A percentile compares a stretch with the other conserved stretches of the same genome.
phyloP scores from a whole-genome alignment of 2,797 vertebrate species.

The Enteromius argenteus region DNA sequence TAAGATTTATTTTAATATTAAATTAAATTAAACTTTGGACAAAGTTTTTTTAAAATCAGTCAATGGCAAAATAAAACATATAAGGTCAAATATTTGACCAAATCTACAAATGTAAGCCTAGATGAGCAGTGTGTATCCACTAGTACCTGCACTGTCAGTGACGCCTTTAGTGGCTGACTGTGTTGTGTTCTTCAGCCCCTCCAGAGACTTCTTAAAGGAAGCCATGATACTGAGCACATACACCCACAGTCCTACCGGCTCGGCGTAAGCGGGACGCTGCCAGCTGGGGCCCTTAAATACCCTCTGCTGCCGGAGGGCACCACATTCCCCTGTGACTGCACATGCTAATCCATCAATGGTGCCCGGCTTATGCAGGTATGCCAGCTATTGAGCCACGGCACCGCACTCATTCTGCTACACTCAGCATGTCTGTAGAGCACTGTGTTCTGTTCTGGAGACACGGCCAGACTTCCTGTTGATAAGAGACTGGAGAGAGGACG shows the following conservation, averaged over 20 bases:
- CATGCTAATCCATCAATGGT: constrained; percentile 71
- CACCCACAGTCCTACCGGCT: constrained; percentile 48
- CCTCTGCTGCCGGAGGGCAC: constrained; percentile 58
- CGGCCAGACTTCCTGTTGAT: constrained; percentile 56
- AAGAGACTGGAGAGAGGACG: neutral
- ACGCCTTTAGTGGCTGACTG: constrained; percentile 75
- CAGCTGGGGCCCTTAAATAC: constrained; percentile 74
- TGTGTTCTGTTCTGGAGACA: constrained; percentile 33
- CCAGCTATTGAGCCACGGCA: constrained; percentile 64
- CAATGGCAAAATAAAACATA: neutral
- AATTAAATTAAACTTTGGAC: neutral
- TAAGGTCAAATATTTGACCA: neutral
- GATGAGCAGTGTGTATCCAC: neutral
- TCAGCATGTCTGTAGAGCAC: constrained; percentile 71
- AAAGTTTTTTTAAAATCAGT: neutral
- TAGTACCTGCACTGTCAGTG: constrained; percentile 75
- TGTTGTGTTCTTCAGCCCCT: constrained; percentile 74
- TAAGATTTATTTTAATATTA: neutral
- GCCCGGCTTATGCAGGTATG: constrained; percentile 71
- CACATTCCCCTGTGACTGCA: constrained; percentile 75
- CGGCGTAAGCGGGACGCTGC: constrained; percentile 56
- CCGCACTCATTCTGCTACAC: constrained; percentile 50
- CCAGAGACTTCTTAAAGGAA: constrained; percentile 82
- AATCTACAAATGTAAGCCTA: neutral
- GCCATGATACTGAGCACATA: constrained; percentile 72